Evolutionary conservation across 2,797 vertebrate genomes (phyloP).

Genomic region (Mareca strepera): DNA sequence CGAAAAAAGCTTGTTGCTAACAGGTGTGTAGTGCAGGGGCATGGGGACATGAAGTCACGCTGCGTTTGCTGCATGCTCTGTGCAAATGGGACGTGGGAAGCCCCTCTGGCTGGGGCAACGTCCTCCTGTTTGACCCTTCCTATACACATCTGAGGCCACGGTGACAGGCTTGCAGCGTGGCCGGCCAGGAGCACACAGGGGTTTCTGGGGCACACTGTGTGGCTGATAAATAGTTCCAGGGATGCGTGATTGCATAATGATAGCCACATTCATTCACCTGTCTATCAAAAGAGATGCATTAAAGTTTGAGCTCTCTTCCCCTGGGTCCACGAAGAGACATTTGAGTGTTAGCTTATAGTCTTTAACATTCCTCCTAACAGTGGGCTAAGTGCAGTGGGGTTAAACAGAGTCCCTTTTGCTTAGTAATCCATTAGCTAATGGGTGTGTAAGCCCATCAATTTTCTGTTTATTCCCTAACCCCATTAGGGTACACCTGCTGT

Average conservation of each 20-base stretch:
- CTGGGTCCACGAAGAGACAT: constrained; percentile 61
- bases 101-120: background rate
- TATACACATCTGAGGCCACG: background rate
- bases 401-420: constrained; percentile 79
- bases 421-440: constrained; percentile 95
- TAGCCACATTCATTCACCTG: constrained; percentile 79
- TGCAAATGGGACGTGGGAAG: background rate
- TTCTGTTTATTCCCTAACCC: constrained; percentile 81
- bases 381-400: constrained; percentile 79
- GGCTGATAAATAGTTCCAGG: constrained; percentile 73
- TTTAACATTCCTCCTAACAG: constrained; percentile 77
- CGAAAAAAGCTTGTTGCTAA: background rate
- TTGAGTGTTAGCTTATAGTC: constrained; percentile 67
- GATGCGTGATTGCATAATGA: constrained; percentile 78
- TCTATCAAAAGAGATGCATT: constrained; percentile 76
- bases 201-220: constrained; percentile 46
- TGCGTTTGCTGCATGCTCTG: background rate
- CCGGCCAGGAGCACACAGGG: constrained; percentile 33
- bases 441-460: constrained; percentile 85
- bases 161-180: background rate
- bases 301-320: constrained; percentile 77
- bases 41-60: background rate
- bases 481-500: constrained; percentile 81
- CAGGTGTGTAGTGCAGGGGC: background rate
- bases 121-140: constrained; percentile 22